These are phyloP conservation scores for Harpalus rufipes DNA, from an alignment of 2,888 invertebrate genomes.

Conservation along the genomic window DNA sequence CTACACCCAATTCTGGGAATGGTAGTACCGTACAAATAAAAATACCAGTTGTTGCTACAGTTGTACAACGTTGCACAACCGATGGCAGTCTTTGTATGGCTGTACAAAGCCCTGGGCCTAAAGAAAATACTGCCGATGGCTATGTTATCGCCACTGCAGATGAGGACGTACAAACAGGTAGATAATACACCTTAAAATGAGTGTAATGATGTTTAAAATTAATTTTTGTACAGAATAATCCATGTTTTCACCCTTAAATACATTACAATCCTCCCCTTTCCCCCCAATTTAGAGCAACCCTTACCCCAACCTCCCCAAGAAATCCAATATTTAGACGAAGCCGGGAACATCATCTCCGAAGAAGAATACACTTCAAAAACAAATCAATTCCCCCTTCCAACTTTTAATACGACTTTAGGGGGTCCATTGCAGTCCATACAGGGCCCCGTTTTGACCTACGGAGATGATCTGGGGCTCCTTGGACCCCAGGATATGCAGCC, in stretches of 20 bases:
- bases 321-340: slow-evolving; percentile 68
- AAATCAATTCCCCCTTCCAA: slow-evolving; percentile 5
- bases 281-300: background rate
- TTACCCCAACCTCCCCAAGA: slow-evolving; percentile 52
- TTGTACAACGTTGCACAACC: slow-evolving; percentile 74
- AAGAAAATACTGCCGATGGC: slow-evolving; percentile 38
- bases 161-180: slow-evolving; percentile 1
- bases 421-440: background rate
- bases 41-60: slow-evolving; percentile 77
- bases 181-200: background rate
- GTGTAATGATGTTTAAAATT: background rate
- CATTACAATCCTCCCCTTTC: background rate
- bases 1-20: slow-evolving; percentile 38
- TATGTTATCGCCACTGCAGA: slow-evolving; percentile 49
- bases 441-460: background rate
- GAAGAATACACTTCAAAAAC: slow-evolving; percentile 65
- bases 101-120: slow-evolving; percentile 75
- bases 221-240: too few relatives aligned
- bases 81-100: slow-evolving; percentile 75
- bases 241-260: too few relatives aligned
- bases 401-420: background rate
- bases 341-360: slow-evolving; percentile 66
- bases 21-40: slow-evolving; percentile 76
- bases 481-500: background rate
- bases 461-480: background rate